Evolutionary conservation across 2,797 vertebrate species (phyloP).

Genomic region (Lagodon rhomboides): DNA sequence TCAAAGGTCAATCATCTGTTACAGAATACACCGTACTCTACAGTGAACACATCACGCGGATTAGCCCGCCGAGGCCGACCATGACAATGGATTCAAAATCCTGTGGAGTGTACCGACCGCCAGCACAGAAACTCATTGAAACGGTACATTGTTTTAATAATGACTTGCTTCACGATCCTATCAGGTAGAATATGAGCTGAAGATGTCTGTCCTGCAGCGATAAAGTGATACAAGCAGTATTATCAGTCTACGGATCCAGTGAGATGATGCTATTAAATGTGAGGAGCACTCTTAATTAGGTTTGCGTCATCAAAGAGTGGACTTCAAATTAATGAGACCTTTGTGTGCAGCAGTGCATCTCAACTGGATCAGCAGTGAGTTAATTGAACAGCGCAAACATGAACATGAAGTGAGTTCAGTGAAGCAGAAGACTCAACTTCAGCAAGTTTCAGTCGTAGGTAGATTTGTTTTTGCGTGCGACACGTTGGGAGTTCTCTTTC

Average conservation of each 20-base stretch:
- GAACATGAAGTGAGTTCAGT: neutral
- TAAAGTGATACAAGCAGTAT: neutral
- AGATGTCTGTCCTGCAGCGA: neutral
- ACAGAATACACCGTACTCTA: slow-evolving; percentile 12
- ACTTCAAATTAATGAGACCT: slow-evolving; percentile 1
- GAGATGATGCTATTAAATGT: neutral
- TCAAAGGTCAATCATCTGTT: slow-evolving; percentile 63
- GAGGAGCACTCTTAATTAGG: slow-evolving; percentile 8
- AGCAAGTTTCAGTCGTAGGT: neutral
- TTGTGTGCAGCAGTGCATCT: neutral
- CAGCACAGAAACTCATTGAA: slow-evolving; percentile 15
- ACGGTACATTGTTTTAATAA: neutral
- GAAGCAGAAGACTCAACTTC: neutral
- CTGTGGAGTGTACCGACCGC: neutral
- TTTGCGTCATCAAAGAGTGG: neutral
- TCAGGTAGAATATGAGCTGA: neutral
- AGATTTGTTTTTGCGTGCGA: no score
- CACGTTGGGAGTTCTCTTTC: neutral
- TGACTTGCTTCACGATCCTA: slow-evolving; percentile 16
- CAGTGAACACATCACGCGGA: slow-evolving; percentile 51
- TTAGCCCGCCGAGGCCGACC: slow-evolving; percentile 42
- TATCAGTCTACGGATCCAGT: slow-evolving; percentile 7
- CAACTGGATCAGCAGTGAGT: neutral
- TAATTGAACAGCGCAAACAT: slow-evolving; percentile 16
- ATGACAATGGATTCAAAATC: slow-evolving; percentile 42